Percentiles rank a stretch among this genome's conserved stretches.
phyloP scores from a whole-genome alignment of 2,797 vertebrate genomes.

The Pampus argenteus region DNA sequence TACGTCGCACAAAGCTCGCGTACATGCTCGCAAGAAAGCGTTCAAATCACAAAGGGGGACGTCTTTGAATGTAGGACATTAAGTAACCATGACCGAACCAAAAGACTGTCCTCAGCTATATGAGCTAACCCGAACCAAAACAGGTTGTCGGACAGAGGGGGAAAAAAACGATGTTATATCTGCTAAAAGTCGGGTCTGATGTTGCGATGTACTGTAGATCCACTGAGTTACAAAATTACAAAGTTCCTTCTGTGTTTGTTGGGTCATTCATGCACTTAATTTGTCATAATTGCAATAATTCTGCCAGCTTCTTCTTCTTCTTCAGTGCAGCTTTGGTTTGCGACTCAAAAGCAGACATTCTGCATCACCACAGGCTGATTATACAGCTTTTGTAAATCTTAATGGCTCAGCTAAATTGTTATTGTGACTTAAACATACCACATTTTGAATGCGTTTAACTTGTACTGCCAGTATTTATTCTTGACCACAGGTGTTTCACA shows the following conservation, averaged over 20 bases:
- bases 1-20: not conserved
- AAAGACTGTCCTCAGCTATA: slow-evolving; percentile 3
- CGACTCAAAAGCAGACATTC: slow-evolving; percentile 37
- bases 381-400: slow-evolving; percentile 41
- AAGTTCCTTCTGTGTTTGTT: slow-evolving; percentile 32
- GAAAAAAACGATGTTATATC: slow-evolving; percentile 8
- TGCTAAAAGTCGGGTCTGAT: slow-evolving; percentile 18
- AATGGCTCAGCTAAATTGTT: slow-evolving; percentile 41
- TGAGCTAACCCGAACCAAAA: slow-evolving; percentile 1
- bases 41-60: not conserved
- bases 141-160: not conserved
- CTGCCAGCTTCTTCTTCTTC: slow-evolving; percentile 28
- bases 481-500: slow-evolving; percentile 11
- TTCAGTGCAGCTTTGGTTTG: slow-evolving; percentile 42
- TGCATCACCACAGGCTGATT: slow-evolving; percentile 20
- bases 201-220: too few species aligned
- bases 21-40: not conserved
- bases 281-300: slow-evolving; percentile 49
- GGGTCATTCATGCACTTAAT: slow-evolving; percentile 45
- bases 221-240: slow-evolving; percentile 5
- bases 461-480: slow-evolving; percentile 20
- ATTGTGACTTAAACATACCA: slow-evolving; percentile 32
- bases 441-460: slow-evolving; percentile 24
- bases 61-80: not conserved
- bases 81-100: slow-evolving; percentile 2